Evolutionary conservation across 2,797 vertebrate species (phyloP), one percentile per base, ranked within the genome.

Genomic region (Acestrorhynchus altus): DNA sequence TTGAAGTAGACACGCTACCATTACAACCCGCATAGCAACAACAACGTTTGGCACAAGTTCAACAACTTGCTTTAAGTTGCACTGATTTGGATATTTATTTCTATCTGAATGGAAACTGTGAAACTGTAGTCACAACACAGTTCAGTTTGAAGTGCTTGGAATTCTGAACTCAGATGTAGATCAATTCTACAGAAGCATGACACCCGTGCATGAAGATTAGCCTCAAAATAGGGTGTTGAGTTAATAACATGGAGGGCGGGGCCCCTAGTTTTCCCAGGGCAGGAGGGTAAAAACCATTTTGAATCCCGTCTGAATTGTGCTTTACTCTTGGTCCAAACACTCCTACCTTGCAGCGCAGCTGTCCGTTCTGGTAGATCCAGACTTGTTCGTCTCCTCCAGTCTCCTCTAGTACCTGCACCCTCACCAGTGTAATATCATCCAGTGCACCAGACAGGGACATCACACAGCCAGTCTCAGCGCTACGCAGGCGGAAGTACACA

Each of bases 351-450:
- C 94, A 96, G 73, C 83, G 92, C 82, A 99, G 89, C 76, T 90
- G 92, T 68, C 98, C 97, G 10, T 96, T 92, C 67, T 91, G 93
- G 82, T 96, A 99, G 82, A 96, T 81, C 98, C 98, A 99, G 54
- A 97, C 86, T 91, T 98, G 96, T 80, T 98, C 96, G 4, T 92
- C 86, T 1, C 92, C 94, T 35, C 92, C 94, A 0, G 89, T 91
- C 46, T 97, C 95, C 84, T 99, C 96, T 86, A 93, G 81, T 11
- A 91, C 94, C 84, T 97, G 96, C 80, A 98, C 88, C 81, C 98
- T 93, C 81, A 98, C 93, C 86, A 99, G 94, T 81, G 95, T 96
- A 77, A 98, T 85, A 81, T 98, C 96, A 15, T 97, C 96, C 54
- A 96, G 46, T 22, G 92, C 90, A 57, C 96, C 97, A 0, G 94